A percentile compares a stretch with the other conserved stretches of the same genome.
Evolutionary conservation across 2,888 invertebrate genomes (phyloP).

Genomic region (Spilosoma lubricipeda): DNA sequence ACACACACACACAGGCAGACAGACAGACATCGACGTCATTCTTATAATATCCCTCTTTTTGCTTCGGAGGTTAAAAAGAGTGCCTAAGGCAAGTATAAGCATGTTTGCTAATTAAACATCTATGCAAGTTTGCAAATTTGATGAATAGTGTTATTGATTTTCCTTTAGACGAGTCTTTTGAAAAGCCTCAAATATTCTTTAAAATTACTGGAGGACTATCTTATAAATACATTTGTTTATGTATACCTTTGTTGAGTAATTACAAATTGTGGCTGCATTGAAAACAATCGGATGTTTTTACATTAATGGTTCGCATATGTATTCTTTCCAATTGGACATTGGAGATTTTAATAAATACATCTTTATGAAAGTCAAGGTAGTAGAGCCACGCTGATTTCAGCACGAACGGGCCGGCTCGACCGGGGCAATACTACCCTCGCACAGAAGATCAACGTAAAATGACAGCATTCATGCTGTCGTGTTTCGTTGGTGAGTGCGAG

Average conservation of each 20-base stretch:
- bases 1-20: too few relatives aligned
- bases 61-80: neutral
- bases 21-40: too few relatives aligned
- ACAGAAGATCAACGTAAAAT: too few relatives aligned
- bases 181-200: neutral
- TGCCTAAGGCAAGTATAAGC: neutral
- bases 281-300: neutral
- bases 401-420: too few relatives aligned
- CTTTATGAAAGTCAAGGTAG: too few relatives aligned
- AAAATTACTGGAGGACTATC: neutral
- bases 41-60: too few relatives aligned
- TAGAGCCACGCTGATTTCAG: too few relatives aligned
- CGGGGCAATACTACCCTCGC: too few relatives aligned
- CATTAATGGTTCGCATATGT: neutral
- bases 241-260: neutral
- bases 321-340: neutral
- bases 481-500: too few relatives aligned
- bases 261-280: neutral
- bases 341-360: neutral
- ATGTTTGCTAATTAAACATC: neutral
- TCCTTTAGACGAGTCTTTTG: neutral
- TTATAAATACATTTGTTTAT: neutral
- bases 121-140: neutral
- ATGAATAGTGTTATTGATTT: conserved; percentile 7
- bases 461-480: too few relatives aligned